Evolutionary conservation across 35 echinoderm and acorn worm species (phyloP).

Genomic region (Strongylocentrotus purpuratus): DNA sequence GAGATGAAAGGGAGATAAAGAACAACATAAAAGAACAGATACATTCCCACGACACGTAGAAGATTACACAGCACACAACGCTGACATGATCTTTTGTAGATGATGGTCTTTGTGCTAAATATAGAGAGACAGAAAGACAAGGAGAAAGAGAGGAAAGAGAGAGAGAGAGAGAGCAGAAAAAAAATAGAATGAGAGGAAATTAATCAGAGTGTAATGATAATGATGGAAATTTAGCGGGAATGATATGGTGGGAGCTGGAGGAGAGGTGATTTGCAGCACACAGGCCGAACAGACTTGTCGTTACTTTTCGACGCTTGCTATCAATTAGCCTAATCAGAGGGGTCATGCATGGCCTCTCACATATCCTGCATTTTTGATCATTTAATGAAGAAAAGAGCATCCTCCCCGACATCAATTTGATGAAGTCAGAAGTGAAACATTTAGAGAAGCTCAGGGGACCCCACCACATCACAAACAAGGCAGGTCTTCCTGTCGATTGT

Average conservation of each 20-base stretch:
- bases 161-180: background rate
- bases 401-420: background rate
- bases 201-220: slow-evolving; percentile 19
- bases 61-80: background rate
- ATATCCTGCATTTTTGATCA: slow-evolving; percentile 25
- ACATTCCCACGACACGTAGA: background rate
- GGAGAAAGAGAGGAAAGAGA: background rate
- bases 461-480: background rate
- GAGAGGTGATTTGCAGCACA: background rate
- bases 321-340: slow-evolving; percentile 45
- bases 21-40: background rate
- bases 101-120: background rate
- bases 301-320: slow-evolving; percentile 3
- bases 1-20: slow-evolving; percentile 6
- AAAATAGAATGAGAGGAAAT: background rate
- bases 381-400: slow-evolving; percentile 33
- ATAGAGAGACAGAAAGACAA: background rate
- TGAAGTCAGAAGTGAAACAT: slow-evolving; percentile 4
- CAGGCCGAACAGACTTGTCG: background rate
- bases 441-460: background rate
- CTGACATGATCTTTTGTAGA: background rate
- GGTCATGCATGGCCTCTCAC: slow-evolving; percentile 7
- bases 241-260: background rate
- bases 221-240: background rate
- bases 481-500: background rate